Base-by-base conservation (phyloP, 2,888 invertebrate genomes). In the Meghimatium bilineatum region DNA sequence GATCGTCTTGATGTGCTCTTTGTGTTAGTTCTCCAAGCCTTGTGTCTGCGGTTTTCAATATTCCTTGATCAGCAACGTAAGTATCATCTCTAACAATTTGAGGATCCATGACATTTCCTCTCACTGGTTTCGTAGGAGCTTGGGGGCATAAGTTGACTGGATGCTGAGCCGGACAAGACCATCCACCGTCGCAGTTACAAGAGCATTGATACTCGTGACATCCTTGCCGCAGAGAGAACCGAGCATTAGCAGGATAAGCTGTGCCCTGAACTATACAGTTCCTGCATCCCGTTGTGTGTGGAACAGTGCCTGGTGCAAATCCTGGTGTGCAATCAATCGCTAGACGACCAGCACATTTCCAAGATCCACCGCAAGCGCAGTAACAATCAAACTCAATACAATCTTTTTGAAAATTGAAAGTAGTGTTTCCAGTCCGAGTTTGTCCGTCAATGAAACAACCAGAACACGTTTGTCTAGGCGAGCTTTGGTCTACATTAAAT, bases 151-250 rank as follows among this genome's bases (percentile, higher is more conserved):
- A 83, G 77, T 86, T 82, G 26, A 80, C 81, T 26, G 87, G 87
- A 10, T 80, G 79, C 63, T 88, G 87, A 23, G 84, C 75, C 0
- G 89, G 88, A 63, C 90, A 90, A 36, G 87, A 86, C 86, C 89
- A 91, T 1, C 87, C 83, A 0, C 90, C 90, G 84, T 90, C 89
- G 85, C 91, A 91, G 12, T 88, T 88, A 80, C 91, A 91, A 0
- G 86, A 85, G 83, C 91, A 91, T 3, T 84, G 69, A 79, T 87
- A 88, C 60, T 87, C 86, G 34, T 82, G 87, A 76, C 88, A 88
- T 23, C 85, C 88, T 52, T 86, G 84, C 17, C 80, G 49, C 29
- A 87, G 69, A 10, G 85, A 82, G 72, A 88, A 88, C 56, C 87
- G 84, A 12, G 87, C 80, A 63, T 88, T 88, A 10, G 88, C 78